Evolutionary conservation across 2,888 invertebrate genomes (phyloP).

Genomic region (Apamea epomidion): DNA sequence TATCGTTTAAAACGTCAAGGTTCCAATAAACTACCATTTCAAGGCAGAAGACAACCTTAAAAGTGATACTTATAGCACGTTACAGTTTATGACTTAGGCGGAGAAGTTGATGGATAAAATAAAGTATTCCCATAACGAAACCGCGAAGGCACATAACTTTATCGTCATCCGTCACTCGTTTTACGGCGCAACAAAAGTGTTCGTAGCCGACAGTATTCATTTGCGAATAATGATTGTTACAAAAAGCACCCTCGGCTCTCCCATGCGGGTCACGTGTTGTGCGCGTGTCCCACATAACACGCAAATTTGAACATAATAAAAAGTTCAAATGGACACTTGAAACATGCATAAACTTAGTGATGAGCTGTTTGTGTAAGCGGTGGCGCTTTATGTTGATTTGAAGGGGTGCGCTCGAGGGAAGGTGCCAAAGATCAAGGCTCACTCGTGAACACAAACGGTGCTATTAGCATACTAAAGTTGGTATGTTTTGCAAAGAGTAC

Average conservation of each 20-base stretch:
- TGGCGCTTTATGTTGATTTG: slow-evolving; percentile 63
- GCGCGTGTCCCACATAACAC: slow-evolving; percentile 88
- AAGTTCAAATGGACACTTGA: slow-evolving; percentile 80
- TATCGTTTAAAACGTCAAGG: slow-evolving; percentile 44
- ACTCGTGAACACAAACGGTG: slow-evolving; percentile 73
- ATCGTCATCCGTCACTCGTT: slow-evolving; percentile 72
- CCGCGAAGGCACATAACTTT: slow-evolving; percentile 69
- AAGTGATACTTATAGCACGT: slow-evolving; percentile 52
- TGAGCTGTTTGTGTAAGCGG: slow-evolving; percentile 73
- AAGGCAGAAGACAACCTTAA: slow-evolving; percentile 47
- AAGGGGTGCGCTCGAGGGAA: slow-evolving; percentile 79
- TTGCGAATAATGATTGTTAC: slow-evolving; percentile 79
- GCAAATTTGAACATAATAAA: slow-evolving; percentile 85
- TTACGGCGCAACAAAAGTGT: slow-evolving; percentile 71
- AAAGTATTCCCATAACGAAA: slow-evolving; percentile 74
- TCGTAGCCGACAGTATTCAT: slow-evolving; percentile 69
- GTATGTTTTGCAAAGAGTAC: slow-evolving; percentile 75
- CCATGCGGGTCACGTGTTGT: slow-evolving; percentile 88
- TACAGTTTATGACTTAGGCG: slow-evolving; percentile 58
- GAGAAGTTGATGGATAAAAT: slow-evolving; percentile 62
- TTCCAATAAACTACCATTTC: slow-evolving; percentile 51
- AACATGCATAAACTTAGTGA: slow-evolving; percentile 77
- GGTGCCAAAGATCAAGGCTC: slow-evolving; percentile 84
- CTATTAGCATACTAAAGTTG: slow-evolving; percentile 81
- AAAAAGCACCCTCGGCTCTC: slow-evolving; percentile 74